Conservation (phyloP, 2,888 invertebrate genomes). For the Philaethria dido region DNA sequence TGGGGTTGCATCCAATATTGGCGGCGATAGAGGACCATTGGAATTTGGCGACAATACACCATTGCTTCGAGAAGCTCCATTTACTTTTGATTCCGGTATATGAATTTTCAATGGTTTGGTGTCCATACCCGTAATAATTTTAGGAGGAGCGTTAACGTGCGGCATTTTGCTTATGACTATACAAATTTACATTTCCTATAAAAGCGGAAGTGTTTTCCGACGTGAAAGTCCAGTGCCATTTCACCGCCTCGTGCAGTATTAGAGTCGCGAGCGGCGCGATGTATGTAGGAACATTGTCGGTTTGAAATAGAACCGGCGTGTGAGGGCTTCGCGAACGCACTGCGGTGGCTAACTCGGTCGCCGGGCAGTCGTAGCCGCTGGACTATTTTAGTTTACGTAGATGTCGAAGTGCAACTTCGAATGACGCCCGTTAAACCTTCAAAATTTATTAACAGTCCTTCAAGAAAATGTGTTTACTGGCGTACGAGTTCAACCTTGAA, state of each 20-base stretch:
- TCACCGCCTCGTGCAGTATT: constrained; percentile 73
- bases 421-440: constrained; percentile 75
- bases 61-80: constrained; percentile 46
- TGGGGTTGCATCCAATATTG: constrained; percentile 70
- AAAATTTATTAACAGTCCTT: constrained; percentile 48
- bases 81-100: constrained; percentile 65
- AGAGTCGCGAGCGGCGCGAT: constrained; percentile 69
- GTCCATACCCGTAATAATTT: constrained; percentile 51
- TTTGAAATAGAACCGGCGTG: constrained; percentile 82
- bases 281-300: constrained; percentile 73
- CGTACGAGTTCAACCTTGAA: constrained; percentile 30
- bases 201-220: constrained; percentile 71
- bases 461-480: constrained; percentile 25
- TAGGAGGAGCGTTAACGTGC: constrained; percentile 56
- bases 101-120: constrained; percentile 63
- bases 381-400: constrained; percentile 83
- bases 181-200: constrained; percentile 72
- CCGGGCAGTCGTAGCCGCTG: constrained; percentile 73
- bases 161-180: constrained; percentile 66
- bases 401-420: constrained; percentile 80
- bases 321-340: constrained; percentile 77
- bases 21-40: constrained; percentile 71
- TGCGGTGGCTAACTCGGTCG: constrained; percentile 80
- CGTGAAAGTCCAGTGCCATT: constrained; percentile 79
- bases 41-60: constrained; percentile 59